phyloP scores from a whole-genome alignment of 2,797 vertebrate genomes.

The Cossypha polioptera region DNA sequence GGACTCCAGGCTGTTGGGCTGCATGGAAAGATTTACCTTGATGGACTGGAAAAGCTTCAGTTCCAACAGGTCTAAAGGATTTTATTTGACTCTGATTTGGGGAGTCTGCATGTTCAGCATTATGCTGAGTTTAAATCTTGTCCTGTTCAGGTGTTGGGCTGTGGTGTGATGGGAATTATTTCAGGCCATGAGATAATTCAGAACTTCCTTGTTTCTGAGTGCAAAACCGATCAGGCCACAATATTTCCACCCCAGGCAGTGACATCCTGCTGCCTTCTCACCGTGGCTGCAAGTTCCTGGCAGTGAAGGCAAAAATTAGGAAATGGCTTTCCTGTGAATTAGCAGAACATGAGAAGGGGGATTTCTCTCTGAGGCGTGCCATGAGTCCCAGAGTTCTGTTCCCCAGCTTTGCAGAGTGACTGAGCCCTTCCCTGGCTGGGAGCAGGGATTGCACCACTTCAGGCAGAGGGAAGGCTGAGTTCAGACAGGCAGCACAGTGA shows the following conservation, averaged over 20 bases:
- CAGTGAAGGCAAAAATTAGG: background rate
- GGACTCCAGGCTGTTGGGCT: background rate
- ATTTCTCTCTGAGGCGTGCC: background rate
- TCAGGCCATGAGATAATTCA: background rate
- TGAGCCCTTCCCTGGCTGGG: background rate
- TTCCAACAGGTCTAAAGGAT: background rate
- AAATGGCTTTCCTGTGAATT: background rate
- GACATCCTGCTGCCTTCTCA: background rate
- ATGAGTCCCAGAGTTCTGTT: background rate
- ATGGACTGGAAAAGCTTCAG: background rate
- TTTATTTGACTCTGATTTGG: background rate
- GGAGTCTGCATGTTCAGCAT: background rate
- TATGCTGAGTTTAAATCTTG: background rate
- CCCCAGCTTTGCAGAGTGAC: background rate
- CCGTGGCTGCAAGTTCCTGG: background rate
- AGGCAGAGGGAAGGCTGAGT: background rate
- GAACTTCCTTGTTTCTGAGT: background rate
- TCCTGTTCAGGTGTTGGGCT: background rate
- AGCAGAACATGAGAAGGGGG: background rate
- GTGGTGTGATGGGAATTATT: background rate
- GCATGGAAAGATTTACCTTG: accelerated
- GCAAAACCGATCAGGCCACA: background rate
- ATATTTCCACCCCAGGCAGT: background rate
- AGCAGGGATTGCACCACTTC: background rate
- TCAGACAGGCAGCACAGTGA: background rate